A percentile compares a stretch with the other conserved stretches of the same genome.
These are phyloP conservation scores for Phylloscopus trochiloides DNA, from an alignment of 2,113 vertebrate species.

Conservation along the genomic window DNA sequence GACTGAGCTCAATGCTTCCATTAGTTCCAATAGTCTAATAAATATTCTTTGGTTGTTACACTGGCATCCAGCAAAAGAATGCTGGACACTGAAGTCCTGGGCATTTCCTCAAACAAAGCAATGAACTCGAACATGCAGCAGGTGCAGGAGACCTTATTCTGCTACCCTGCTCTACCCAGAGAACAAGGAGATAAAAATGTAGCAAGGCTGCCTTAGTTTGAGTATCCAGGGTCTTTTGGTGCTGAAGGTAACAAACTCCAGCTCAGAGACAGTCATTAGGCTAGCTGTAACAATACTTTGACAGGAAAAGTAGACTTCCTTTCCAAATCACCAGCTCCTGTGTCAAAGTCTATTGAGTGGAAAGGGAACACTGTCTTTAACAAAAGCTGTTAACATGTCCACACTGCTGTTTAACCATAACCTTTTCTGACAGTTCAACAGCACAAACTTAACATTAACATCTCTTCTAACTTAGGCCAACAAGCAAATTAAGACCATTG, in stretches of 20 bases:
- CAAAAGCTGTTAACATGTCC: not conserved
- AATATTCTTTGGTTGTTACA: not conserved
- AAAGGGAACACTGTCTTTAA: not conserved
- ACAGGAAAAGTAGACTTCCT: not conserved
- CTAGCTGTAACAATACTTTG: not conserved
- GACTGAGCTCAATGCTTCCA: not conserved
- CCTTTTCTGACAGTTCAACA: not conserved
- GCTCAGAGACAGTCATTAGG: not conserved
- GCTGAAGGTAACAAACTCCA: not conserved
- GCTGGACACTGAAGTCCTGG: not conserved
- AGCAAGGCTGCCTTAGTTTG: not conserved
- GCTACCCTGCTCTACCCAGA: not conserved
- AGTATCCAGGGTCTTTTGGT: not conserved
- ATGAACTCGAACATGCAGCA: not conserved
- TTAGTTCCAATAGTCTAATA: not conserved
- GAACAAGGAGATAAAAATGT: not conserved
- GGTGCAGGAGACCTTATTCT: not conserved
- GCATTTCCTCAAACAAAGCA: not conserved
- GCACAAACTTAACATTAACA: not conserved
- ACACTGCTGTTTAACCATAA: not conserved
- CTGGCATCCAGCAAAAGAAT: not conserved
- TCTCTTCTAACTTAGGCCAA: not conserved
- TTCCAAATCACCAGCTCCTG: not conserved
- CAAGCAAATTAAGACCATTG: not conserved
- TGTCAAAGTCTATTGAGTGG: not conserved